Evolutionary conservation across 2,888 invertebrate species (phyloP), one percentile per base, ranked within the genome.

Genomic region (Leucania comma): DNA sequence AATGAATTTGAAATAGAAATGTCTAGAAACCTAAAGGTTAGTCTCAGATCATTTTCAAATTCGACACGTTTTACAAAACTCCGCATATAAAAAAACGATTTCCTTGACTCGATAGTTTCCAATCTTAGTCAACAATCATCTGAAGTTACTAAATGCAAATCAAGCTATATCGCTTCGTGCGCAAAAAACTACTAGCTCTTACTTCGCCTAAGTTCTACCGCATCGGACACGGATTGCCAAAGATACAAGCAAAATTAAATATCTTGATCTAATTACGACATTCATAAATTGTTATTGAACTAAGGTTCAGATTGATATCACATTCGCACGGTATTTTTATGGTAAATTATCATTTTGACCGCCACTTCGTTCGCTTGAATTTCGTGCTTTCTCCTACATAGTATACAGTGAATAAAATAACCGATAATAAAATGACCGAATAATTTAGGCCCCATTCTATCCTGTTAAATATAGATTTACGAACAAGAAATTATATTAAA

Each of bases 31-130:
- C 20, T 20, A 53, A 60, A 65, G 32, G n/a, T 29, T 14, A 17
- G 17, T 58, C 68, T 29, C 67, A 74, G 57, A 59, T 54, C 6
- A 72, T 79, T 74, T 80, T 81, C 32, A 57, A 83, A 78, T 85
- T 82, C 79, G 81, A 74, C 63, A 84, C 75, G 82, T 75, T 81
- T 85, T 82, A 66, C 72, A 80, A 85, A 87, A 72, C 75, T 22
- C 71, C 76, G 72, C 72, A 78, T 75, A 58, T 79, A 87, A 88
- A 87, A 42, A 88, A 89, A 81, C 78, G 5, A 78, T 85, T 80
- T 85, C 88, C 88, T 89, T 89, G 88, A 88, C 81, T 81, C 48
- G 22, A 32, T 58, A 81, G 86, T 89, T 89, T 89, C 88, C 84
- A 87, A 87, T 83, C 63, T 81, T 74, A 42, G 82, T 89, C 89